These are phyloP conservation scores for Carlito syrichta DNA, from an alignment of 2,113 vertebrate genomes.

Conservation along the genomic window DNA sequence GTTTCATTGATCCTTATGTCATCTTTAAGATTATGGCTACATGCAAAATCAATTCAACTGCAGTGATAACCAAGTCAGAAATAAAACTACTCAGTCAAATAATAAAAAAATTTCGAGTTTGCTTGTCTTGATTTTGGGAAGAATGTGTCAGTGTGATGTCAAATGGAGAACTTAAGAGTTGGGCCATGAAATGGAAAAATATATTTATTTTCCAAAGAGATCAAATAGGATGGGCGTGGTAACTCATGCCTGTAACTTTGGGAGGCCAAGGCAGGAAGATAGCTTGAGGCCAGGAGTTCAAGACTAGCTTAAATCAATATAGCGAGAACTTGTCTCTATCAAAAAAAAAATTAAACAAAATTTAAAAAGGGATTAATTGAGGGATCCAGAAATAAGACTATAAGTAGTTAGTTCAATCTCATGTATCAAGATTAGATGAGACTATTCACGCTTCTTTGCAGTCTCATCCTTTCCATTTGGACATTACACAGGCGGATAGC, in stretches of 20 bases:
- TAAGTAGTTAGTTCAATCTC: neutral
- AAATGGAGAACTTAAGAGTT: neutral
- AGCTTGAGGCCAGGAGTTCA: too few relatives aligned
- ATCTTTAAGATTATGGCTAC: neutral
- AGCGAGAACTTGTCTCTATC: too few relatives aligned
- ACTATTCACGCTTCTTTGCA: neutral
- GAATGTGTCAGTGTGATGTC: neutral
- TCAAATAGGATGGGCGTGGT: too few relatives aligned
- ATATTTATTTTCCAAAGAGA: neutral
- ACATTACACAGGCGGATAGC: neutral
- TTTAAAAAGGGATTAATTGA: too few relatives aligned
- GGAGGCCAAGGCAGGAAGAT: too few relatives aligned
- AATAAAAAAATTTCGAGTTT: neutral
- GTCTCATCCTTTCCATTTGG: accelerated
- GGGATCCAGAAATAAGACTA: neutral
- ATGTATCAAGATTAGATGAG: neutral
- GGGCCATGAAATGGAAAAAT: neutral
- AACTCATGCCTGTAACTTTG: too few relatives aligned
- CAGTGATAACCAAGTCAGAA: slow-evolving; percentile 21
- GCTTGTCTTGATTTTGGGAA: neutral
- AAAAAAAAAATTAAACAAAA: too few relatives aligned
- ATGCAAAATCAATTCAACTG: slow-evolving; percentile 20
- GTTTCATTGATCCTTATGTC: neutral
- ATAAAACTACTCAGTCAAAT: neutral
- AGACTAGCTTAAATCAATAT: too few relatives aligned